Evolutionary conservation across 2,113 vertebrate species (phyloP), one percentile per base, ranked within the genome.

Genomic region (Gulo gulo): DNA sequence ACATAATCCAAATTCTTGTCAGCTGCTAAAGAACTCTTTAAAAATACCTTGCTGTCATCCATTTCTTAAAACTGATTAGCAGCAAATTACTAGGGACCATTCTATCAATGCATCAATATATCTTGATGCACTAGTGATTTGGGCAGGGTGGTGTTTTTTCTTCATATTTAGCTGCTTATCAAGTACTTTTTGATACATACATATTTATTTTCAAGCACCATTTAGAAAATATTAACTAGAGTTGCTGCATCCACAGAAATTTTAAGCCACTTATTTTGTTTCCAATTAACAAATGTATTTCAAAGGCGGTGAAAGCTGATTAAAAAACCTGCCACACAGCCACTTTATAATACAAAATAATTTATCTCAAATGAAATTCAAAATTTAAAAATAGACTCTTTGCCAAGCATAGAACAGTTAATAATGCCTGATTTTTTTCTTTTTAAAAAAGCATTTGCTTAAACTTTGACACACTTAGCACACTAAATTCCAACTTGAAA

Each of bases 201-300:
- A 24, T 96, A 97, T 98, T 98, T 99, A 98, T 98, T 98, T 98
- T 98, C 93, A 98, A 98, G 96, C 79, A 96, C 86, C 55, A 84
- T 97, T 98, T 98, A 63, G 78, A 96, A 98, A 98, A 98, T 94
- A 96, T 81, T 98, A 97, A 89, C 91, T 88, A 84, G 95, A 96
- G 23, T 97, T 98, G 98, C 97, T 97, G 86, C 59, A 96, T 78
- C 74, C 97, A 94, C 57, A 97, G 92, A 97, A 98, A 65, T 97
- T 97, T 97, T 88, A 98, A 98, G 85, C 34, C 96, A 96, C 88
- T 97, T 97, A 94, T 86, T 97, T 97, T 95, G 97, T 81, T 95
- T 95, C 95, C 45, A 97, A 92, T 97, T 98, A 97, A 98, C 74
- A 97, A 96, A 83, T 96, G 9, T 52, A 82, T 98, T 98, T 98